phyloP scores from a whole-genome alignment of 2,888 invertebrate species.

The Machimus atricapillus region DNA sequence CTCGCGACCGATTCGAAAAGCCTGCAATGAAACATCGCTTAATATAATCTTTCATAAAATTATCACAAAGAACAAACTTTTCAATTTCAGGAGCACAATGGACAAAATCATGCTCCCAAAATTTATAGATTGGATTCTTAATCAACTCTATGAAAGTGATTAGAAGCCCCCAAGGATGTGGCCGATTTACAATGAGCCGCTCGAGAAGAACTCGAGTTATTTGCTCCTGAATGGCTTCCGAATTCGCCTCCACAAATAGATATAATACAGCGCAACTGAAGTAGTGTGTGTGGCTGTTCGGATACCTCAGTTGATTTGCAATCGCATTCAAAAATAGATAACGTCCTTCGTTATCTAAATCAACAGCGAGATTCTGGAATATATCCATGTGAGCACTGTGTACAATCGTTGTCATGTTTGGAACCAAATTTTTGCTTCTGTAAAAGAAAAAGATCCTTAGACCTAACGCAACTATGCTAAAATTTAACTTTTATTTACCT shows the following conservation, averaged over 20 bases:
- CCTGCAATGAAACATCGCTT: slow-evolving; percentile 63
- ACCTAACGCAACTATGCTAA: not conserved
- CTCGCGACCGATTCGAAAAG: slow-evolving; percentile 95
- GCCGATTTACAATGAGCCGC: slow-evolving; percentile 95
- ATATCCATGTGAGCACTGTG: slow-evolving; percentile 99
- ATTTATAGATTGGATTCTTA: slow-evolving; percentile 97
- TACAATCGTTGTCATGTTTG: slow-evolving; percentile 97
- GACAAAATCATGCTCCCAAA: slow-evolving; percentile 99
- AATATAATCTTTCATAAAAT: not conserved
- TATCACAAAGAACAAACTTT: slow-evolving; percentile 70
- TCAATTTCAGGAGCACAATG: slow-evolving; percentile 99
- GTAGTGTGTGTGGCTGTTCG: slow-evolving; percentile 99
- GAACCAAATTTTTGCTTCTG: slow-evolving; percentile 87
- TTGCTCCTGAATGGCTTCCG: slow-evolving; percentile 97
- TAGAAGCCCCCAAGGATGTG: slow-evolving; percentile 98
- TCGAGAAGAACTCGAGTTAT: slow-evolving; percentile 96
- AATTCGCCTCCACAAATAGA: slow-evolving; percentile 96
- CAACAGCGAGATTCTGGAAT: slow-evolving; percentile 98
- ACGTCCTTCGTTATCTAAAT: slow-evolving; percentile 94
- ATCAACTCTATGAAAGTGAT: slow-evolving; percentile 99
- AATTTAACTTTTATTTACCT: slow-evolving; percentile 52
- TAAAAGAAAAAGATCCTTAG: not conserved
- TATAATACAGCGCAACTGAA: slow-evolving; percentile 98
- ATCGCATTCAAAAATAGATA: slow-evolving; percentile 98
- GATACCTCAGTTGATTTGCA: slow-evolving; percentile 97